A percentile compares a stretch with the other conserved stretches of the same genome.
phyloP scores from a whole-genome alignment of 2,113 vertebrate species.

The Carassius gibelio region DNA sequence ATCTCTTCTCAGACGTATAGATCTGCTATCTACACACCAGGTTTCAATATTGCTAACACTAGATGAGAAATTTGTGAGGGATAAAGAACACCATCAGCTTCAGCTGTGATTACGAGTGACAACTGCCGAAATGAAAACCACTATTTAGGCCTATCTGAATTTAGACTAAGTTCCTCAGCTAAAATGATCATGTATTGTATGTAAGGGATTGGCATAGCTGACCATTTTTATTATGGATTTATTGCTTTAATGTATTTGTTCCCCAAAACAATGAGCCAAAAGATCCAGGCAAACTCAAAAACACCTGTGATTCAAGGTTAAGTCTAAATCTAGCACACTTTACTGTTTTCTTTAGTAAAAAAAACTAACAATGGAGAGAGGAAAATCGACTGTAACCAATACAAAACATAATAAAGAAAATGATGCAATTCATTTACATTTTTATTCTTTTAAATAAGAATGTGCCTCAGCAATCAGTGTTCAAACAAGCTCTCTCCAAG shows the following conservation, averaged over 20 bases:
- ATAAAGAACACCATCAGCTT: background rate
- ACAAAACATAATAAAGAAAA: constrained; percentile 10
- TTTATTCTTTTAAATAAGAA: constrained; percentile 44
- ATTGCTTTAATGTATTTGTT: constrained; percentile 20
- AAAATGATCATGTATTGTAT: background rate
- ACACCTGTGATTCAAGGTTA: background rate
- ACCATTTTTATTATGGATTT: background rate
- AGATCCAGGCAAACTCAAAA: background rate
- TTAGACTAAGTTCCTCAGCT: background rate
- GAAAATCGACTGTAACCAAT: background rate
- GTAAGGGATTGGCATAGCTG: background rate
- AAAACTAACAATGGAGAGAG: background rate
- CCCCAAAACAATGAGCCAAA: background rate
- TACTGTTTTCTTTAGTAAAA: background rate
- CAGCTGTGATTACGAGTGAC: background rate
- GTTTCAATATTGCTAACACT: constrained; percentile 10
- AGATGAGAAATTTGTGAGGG: background rate
- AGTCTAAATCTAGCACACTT: background rate
- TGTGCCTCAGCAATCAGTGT: constrained; percentile 22
- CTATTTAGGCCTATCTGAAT: background rate
- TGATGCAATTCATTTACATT: constrained; percentile 34
- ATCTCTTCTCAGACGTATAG: constrained; percentile 3
- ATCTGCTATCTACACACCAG: background rate
- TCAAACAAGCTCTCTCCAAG: constrained; percentile 31
- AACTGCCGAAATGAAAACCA: background rate